Evolutionary conservation across 2,888 invertebrate genomes (phyloP).

Genomic region (Euplexia lucipara): DNA sequence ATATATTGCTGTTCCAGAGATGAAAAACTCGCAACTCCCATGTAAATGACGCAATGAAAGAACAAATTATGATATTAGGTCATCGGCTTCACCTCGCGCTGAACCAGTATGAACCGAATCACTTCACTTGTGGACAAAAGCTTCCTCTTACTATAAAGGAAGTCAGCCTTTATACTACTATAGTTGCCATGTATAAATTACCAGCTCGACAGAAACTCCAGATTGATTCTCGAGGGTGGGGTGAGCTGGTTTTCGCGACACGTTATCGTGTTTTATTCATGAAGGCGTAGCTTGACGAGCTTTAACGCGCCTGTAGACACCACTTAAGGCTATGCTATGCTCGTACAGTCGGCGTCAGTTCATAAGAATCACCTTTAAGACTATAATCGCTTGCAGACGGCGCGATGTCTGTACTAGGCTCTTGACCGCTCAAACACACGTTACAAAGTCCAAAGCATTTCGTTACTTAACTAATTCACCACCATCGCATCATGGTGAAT

Average conservation of each 20-base stretch:
- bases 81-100: conserved; percentile 28
- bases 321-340: conserved; percentile 37
- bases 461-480: too few species aligned
- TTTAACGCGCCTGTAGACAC: conserved; percentile 57
- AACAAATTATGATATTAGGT: conserved; percentile 43
- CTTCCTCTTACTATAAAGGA: conserved; percentile 37
- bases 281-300: conserved; percentile 56
- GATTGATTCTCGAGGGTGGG: conserved; percentile 64
- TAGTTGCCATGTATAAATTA: conserved; percentile 63
- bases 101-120: conserved; percentile 42
- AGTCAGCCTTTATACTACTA: conserved; percentile 35
- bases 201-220: conserved; percentile 51
- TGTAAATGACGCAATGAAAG: conserved; percentile 1
- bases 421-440: too few species aligned
- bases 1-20: not conserved
- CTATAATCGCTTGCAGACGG: too few species aligned
- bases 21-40: conserved; percentile 9
- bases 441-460: too few species aligned
- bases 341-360: too few species aligned
- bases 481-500: too few species aligned
- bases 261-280: conserved; percentile 76
- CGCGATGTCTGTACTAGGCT: too few species aligned
- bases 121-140: conserved; percentile 58
- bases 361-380: too few species aligned
- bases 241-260: conserved; percentile 70